phyloP scores from a whole-genome alignment of 2,113 vertebrate genomes.

The Ctenomys sociabilis region DNA sequence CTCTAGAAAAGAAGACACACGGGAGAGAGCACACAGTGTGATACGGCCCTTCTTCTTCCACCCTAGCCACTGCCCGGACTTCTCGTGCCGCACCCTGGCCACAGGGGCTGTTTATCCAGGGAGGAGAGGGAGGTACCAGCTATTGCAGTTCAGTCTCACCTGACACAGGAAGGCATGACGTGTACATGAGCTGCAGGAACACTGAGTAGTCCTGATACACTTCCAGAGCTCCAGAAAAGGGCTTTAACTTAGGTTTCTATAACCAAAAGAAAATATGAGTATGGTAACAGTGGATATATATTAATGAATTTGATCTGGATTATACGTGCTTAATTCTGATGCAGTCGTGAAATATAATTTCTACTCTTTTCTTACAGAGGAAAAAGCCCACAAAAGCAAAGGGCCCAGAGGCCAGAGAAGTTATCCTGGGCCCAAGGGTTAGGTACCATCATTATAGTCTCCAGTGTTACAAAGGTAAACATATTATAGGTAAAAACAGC shows the following conservation, averaged over 20 bases:
- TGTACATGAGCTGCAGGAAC: neutral
- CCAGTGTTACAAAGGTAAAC: neutral
- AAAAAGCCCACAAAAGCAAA: neutral
- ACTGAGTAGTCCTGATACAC: too few relatives aligned
- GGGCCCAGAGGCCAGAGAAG: neutral
- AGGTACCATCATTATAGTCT: neutral
- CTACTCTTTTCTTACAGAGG: neutral
- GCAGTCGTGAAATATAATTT: neutral
- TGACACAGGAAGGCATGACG: neutral
- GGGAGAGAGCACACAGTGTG: neutral
- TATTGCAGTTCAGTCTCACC: neutral
- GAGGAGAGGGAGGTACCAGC: neutral
- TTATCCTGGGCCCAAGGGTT: neutral
- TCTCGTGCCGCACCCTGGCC: neutral
- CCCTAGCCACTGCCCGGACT: neutral
- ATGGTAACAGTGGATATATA: neutral
- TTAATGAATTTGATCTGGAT: slow-evolving; percentile 8
- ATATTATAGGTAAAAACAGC: neutral
- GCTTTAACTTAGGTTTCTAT: slow-evolving; percentile 21
- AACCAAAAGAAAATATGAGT: neutral
- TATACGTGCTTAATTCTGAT: slow-evolving; percentile 21
- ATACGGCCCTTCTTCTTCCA: neutral
- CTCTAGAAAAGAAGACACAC: neutral
- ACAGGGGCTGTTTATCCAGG: neutral
- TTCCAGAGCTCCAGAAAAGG: neutral